These are phyloP conservation scores for Micromesistius poutassou DNA, from an alignment of 2,797 vertebrate species.

Conservation along the genomic window DNA sequence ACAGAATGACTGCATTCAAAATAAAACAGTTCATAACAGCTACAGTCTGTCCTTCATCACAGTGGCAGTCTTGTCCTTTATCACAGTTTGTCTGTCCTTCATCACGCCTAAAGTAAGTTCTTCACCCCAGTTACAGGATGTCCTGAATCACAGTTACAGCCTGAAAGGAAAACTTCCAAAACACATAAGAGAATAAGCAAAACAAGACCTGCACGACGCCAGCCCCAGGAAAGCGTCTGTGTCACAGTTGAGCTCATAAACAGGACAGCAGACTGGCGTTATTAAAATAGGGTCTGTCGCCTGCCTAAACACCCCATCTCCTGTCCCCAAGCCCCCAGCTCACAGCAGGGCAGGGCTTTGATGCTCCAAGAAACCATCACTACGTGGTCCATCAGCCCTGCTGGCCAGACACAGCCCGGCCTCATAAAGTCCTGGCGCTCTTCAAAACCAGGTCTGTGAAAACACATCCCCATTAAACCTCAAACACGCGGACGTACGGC, in stretches of 20 bases:
- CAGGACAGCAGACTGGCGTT: background rate
- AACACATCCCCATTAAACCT: conserved; percentile 38
- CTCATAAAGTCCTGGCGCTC: conserved; percentile 55
- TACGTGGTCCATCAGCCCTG: conserved; percentile 58
- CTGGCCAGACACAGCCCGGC: conserved; percentile 62
- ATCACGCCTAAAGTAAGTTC: background rate
- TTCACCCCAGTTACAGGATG: too few species aligned
- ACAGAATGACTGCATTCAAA: background rate
- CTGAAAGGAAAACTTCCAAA: background rate
- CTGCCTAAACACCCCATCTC: conserved; percentile 38
- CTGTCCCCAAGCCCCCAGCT: background rate
- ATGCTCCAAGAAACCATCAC: conserved; percentile 51
- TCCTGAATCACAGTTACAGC: background rate
- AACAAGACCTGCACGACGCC: background rate
- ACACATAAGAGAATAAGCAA: background rate
- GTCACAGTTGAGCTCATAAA: background rate
- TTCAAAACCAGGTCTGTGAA: conserved; percentile 40
- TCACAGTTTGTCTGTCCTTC: background rate
- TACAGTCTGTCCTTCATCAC: background rate
- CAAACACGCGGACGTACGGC: conserved; percentile 36
- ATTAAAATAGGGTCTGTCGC: background rate
- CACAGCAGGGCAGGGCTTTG: conserved; percentile 51
- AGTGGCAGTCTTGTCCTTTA: background rate
- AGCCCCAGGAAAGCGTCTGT: background rate
- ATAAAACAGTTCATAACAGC: background rate